Conservation (phyloP, 1,140 invertebrate genomes). For the Anthonomus grandis region DNA sequence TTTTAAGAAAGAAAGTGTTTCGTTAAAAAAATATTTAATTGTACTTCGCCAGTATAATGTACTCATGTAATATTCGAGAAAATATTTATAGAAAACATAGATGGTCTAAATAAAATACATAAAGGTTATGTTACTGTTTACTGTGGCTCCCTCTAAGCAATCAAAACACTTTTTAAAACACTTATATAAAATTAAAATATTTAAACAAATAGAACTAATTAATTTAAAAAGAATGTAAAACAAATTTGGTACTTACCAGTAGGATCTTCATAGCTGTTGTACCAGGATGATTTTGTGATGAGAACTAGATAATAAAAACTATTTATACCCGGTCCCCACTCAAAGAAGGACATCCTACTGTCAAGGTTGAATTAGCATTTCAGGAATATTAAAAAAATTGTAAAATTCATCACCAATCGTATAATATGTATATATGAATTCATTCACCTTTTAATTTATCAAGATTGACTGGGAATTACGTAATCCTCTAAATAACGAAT, state of each 20-base stretch:
- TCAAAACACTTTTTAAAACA: too few species aligned
- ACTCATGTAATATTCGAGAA: too few species aligned
- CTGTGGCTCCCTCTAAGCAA: too few species aligned
- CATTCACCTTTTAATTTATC: slow-evolving; percentile 23
- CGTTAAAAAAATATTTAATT: too few species aligned
- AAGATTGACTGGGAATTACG: slow-evolving; percentile 13
- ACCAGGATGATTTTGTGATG: slow-evolving; percentile 8
- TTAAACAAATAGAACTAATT: too few species aligned
- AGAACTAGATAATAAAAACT: slow-evolving; percentile 23
- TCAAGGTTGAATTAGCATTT: slow-evolving; percentile 22
- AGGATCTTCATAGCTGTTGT: slow-evolving; percentile 19
- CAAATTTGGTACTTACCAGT: slow-evolving; percentile 21
- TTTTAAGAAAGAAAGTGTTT: too few species aligned
- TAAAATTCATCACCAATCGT: slow-evolving; percentile 23
- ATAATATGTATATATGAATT: slow-evolving; percentile 17
- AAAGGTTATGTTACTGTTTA: too few species aligned
- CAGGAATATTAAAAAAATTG: slow-evolving; percentile 19
- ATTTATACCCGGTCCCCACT: slow-evolving; percentile 26
- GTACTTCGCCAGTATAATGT: too few species aligned
- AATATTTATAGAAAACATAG: too few species aligned
- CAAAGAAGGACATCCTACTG: slow-evolving; percentile 25
- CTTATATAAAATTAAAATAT: too few species aligned
- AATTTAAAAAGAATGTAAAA: too few species aligned
- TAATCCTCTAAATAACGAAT: slow-evolving; percentile 12
- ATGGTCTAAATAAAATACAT: too few species aligned